A percentile compares a stretch with the other conserved stretches of the same genome.
Conservation (phyloP, 2,888 invertebrate genomes). For the Tupiocoris notatus region DNA sequence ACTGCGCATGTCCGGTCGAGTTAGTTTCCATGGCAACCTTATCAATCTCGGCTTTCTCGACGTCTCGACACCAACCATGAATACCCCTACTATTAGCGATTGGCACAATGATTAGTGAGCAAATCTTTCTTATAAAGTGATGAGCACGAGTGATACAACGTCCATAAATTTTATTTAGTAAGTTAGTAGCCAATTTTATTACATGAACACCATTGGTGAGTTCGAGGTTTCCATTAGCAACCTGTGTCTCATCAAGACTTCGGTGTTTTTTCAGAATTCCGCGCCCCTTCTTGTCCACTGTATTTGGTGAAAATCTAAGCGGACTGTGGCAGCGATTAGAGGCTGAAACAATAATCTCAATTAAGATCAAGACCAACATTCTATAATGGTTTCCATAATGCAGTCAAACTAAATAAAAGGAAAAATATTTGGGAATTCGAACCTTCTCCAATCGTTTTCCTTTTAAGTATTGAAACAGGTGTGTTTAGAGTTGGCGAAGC, state of each 20-base stretch:
- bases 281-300: slow-evolving; percentile 58
- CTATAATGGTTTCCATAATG: not conserved
- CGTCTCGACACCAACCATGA: too few species aligned
- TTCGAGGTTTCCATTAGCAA: slow-evolving; percentile 53
- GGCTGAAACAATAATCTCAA: slow-evolving; percentile 11
- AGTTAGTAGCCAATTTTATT: too few species aligned
- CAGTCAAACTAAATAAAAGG: too few species aligned
- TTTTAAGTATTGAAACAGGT: slow-evolving; percentile 62
- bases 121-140: too few species aligned
- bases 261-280: slow-evolving; percentile 81
- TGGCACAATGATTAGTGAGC: too few species aligned
- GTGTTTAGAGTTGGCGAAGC: slow-evolving; percentile 46
- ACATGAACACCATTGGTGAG: slow-evolving; percentile 28
- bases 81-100: too few species aligned
- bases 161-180: too few species aligned
- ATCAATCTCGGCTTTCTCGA: too few species aligned
- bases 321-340: slow-evolving; percentile 58
- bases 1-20: too few species aligned
- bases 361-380: not conserved
- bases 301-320: slow-evolving; percentile 77
- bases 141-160: too few species aligned
- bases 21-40: too few species aligned
- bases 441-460: slow-evolving; percentile 58
- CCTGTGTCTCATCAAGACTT: slow-evolving; percentile 76
- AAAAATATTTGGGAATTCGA: not conserved